Evolutionary conservation across 1,140 invertebrate species (phyloP).

Genomic region (Cotesia chilonis): DNA sequence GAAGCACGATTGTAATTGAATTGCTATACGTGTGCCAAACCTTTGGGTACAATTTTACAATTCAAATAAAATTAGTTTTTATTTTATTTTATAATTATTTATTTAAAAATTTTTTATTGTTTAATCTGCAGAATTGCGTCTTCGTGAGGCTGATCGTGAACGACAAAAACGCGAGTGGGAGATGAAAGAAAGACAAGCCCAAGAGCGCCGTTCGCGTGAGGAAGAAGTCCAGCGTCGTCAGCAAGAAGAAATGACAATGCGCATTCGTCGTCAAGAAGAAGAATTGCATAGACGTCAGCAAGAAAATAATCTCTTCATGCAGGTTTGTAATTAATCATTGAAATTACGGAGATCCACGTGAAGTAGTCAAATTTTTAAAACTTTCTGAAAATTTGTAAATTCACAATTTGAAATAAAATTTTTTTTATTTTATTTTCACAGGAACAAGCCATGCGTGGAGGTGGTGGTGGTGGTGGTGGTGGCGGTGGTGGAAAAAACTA

Average conservation of each 20-base stretch:
- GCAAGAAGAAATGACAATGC: constrained; percentile 77
- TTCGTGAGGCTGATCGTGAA: constrained; percentile 87
- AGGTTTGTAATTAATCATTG: constrained; percentile 63
- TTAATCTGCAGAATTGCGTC: constrained; percentile 74
- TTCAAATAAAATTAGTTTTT: no score
- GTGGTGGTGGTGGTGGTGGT: constrained; percentile 39
- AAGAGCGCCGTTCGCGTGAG: constrained; percentile 80
- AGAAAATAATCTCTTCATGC: constrained; percentile 83
- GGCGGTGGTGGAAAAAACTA: constrained; percentile 57
- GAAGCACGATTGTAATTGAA: constrained; percentile 55
- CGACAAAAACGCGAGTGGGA: constrained; percentile 89
- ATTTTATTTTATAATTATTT: constrained; percentile 4
- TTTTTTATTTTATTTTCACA: constrained; percentile 42
- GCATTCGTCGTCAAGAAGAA: constrained; percentile 82
- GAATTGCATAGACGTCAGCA: constrained; percentile 82
- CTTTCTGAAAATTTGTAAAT: no score
- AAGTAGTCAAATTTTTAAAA: no score
- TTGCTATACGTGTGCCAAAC: constrained; percentile 53
- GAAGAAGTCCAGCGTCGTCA: constrained; percentile 76
- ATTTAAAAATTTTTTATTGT: constrained; percentile 12
- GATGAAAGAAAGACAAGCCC: constrained; percentile 83
- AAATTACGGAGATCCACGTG: neutral
- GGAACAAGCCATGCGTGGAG: constrained; percentile 62
- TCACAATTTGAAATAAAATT: neutral
- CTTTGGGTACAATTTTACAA: constrained; percentile 47